These are phyloP conservation scores for Magallana gigas DNA, from an alignment of 1,140 invertebrate genomes.

Conservation along the genomic window DNA sequence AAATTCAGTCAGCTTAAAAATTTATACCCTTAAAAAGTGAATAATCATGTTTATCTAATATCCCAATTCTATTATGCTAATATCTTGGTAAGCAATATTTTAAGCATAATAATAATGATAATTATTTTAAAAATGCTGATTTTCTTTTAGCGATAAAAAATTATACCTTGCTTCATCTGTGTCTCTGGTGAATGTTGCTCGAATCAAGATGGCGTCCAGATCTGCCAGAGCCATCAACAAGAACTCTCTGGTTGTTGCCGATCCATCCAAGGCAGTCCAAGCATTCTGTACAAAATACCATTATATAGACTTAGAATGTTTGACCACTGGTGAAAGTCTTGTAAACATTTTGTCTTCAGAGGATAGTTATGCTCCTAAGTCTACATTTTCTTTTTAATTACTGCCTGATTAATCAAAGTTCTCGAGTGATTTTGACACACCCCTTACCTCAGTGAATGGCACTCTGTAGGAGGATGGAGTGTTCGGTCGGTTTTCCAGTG, in stretches of 20 bases:
- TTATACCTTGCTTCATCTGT: conserved; percentile 87
- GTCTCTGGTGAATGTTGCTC: conserved; percentile 93
- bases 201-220: conserved; percentile 91
- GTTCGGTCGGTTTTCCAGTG: conserved; percentile 83
- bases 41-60: too few relatives aligned
- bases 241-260: conserved; percentile 89
- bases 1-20: too few relatives aligned
- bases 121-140: too few relatives aligned
- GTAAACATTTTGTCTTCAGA: too few relatives aligned
- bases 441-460: conserved; percentile 85
- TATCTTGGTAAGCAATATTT: neutral
- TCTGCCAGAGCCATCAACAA: conserved; percentile 95
- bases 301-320: neutral
- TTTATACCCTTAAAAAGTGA: too few relatives aligned
- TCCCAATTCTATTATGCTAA: too few relatives aligned
- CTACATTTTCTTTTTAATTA: too few relatives aligned
- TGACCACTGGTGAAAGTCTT: too few relatives aligned
- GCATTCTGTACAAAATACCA: conserved; percentile 70
- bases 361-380: too few relatives aligned
- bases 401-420: too few relatives aligned
- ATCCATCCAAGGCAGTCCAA: conserved; percentile 92
- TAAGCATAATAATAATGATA: neutral
- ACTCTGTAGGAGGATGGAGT: conserved; percentile 84
- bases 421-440: too few relatives aligned
- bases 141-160: too few relatives aligned